Evolutionary conservation across 92 coral and sea anemone genomes (phyloP).

Genomic region (Blastomussa wellsi): DNA sequence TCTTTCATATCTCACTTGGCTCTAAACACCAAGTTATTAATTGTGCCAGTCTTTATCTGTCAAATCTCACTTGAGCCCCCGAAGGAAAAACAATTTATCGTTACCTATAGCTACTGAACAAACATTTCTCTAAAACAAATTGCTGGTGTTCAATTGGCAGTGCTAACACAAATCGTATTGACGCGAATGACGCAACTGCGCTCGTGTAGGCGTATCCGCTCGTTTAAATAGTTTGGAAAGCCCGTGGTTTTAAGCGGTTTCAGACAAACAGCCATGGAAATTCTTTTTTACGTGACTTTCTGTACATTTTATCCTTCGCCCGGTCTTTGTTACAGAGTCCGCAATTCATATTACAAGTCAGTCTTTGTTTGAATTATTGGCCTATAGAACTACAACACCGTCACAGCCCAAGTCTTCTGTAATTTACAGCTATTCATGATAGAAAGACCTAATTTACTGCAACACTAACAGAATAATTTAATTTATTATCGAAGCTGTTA

Average conservation of each 20-base stretch:
- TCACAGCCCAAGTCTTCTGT: background rate
- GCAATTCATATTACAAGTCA: background rate
- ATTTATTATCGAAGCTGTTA: background rate
- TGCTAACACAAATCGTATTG: background rate
- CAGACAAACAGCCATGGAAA: background rate
- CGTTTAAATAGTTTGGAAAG: background rate
- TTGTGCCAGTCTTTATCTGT: background rate
- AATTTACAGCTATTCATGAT: background rate
- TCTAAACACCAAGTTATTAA: too few species aligned
- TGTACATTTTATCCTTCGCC: background rate
- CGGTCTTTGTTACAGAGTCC: background rate
- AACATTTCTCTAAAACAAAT: background rate
- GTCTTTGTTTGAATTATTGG: background rate
- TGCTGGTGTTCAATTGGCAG: background rate
- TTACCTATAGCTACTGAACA: background rate
- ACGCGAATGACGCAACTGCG: background rate
- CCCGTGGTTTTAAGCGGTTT: background rate
- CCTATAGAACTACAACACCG: background rate
- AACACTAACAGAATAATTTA: background rate
- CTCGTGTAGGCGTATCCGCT: background rate
- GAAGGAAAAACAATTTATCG: background rate
- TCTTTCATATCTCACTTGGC: too few species aligned
- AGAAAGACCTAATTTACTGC: background rate
- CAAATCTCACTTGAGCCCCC: background rate
- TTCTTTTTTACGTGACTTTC: background rate